Base-by-base conservation (phyloP, 64 coral and sea anemone genomes). In the Pocillopora damicornis region DNA sequence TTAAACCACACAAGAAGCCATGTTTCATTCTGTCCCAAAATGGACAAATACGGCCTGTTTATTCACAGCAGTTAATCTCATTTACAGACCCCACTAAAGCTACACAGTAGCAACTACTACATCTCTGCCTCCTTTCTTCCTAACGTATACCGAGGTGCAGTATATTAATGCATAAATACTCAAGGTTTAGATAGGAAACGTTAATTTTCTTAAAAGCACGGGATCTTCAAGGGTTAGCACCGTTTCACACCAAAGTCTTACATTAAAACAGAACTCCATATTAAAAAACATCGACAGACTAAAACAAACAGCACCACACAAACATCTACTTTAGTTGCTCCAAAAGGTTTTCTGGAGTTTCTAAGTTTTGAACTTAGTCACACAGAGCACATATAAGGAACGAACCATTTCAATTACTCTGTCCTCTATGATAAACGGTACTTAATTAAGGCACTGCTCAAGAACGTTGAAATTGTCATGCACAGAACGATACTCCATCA, bases 1-100 rank as follows among this genome's bases (percentile, higher is more conserved):
- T 51, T 4, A 56, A 37, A 84, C 20, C 11, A 23, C 20, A 77
- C 75, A 56, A 77, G 4, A 11, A 11, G 10, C 9, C 57, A 13
- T 38, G 68, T 63, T 23, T 57, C 42, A 85, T 61, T 15, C 81
- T 71, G 81, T 85, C 81, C 81, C 58, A 85, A 85, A 85, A 85
- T 85, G 81, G 81, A 85, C 81, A 85, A 65, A 85, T 38, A 72
- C 2, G 81, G 81, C 64, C 81, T 85, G 63, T 85, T 85, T 85
- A 85, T 85, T 85, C 17, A 73, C 81, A 85, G 72, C 81, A 85
- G n/a, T 62, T 23, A 17, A 80, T 63, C 60, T 35, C 13, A 5
- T 72, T 58, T 71, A 58, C 81, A 85, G 81, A 85, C 65, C 80
- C 65, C 61, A 36, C 62, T 83, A 73, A 38, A 18, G 81, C 81